phyloP scores from a whole-genome alignment of 2,113 vertebrate species.

The Motacilla alba region DNA sequence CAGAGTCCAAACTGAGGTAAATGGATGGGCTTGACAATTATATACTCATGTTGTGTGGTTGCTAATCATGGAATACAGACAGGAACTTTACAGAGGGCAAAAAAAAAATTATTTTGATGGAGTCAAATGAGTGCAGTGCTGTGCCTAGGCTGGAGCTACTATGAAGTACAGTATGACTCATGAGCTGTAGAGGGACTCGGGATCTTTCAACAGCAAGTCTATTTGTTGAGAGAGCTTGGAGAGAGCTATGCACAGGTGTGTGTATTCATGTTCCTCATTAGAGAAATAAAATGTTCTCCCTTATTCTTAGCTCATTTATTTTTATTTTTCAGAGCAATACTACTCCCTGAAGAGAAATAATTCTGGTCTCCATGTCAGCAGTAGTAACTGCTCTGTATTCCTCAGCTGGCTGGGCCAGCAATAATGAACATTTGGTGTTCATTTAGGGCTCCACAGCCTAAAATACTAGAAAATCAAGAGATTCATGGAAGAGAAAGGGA shows the following conservation, averaged over 20 bases:
- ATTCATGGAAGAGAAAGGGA: neutral
- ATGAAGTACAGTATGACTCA: neutral
- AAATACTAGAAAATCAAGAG: neutral
- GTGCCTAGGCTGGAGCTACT: neutral
- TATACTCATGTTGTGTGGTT: neutral
- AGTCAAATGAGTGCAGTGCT: neutral
- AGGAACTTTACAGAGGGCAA: neutral
- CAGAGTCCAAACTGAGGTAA: neutral
- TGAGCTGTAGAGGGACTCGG: neutral
- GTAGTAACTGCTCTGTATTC: neutral
- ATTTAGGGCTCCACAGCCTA: neutral
- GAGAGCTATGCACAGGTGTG: neutral
- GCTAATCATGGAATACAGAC: neutral
- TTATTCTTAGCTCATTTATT: neutral
- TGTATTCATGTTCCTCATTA: neutral
- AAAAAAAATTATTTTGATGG: neutral
- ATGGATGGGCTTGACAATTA: neutral
- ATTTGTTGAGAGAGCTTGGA: neutral
- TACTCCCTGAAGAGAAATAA: neutral
- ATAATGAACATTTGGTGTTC: neutral
- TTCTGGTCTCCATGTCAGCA: neutral
- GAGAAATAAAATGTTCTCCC: neutral
- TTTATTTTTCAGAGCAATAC: neutral
- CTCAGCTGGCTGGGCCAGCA: neutral
- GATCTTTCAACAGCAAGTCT: neutral